Base-by-base conservation (phyloP, 2,797 vertebrate species). In the Gobionotothen gibberifrons region DNA sequence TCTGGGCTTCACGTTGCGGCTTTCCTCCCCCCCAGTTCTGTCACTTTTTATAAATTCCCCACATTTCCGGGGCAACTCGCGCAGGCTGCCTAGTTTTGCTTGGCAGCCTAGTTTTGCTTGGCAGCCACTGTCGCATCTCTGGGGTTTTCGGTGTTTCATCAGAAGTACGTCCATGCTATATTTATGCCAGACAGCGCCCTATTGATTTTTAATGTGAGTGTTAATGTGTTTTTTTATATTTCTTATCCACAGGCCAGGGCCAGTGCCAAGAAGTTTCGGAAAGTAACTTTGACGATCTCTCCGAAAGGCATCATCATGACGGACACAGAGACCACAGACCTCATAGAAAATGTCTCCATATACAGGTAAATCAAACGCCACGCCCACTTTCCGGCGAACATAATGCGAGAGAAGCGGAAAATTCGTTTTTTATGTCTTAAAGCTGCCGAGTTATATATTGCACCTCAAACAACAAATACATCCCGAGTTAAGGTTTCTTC, bases 341-440 rank as follows among this genome's bases (percentile, higher is more conserved):
- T 95, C 76, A 91, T 97, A 16, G 96, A 97, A 78, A 94, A 95
- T 9, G 95, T 97, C 86, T 97, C 97, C 68, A 97, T 98, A 88
- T 98, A 97, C 95, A 97, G 97, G 97, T 97, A 84, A 40, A 69
- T 21, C 10, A 15, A 26, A 22, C 26, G 26, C 26, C 4, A 4
- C 4, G 4, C 1, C 4, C 26, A 26, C 26, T 26, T 26, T 26
- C 26, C 26, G 26, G 26, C 26, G 4, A 26, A 26, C 26, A 26
- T 26, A 26, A 26, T 26, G 26, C 5, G 26, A 26, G 26, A 26
- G 26, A 26, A 26, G 26, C 26, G 26, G 26, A 26, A 26, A 26
- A 26, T 26, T 26, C 26, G 26, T 26, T 26, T 26, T 26, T 26
- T 26, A 26, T 26, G 26, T 26, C 32, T 36, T 36, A 36, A 36